phyloP scores from a whole-genome alignment of 2,888 invertebrate genomes.

The Harpalus rubripes region DNA sequence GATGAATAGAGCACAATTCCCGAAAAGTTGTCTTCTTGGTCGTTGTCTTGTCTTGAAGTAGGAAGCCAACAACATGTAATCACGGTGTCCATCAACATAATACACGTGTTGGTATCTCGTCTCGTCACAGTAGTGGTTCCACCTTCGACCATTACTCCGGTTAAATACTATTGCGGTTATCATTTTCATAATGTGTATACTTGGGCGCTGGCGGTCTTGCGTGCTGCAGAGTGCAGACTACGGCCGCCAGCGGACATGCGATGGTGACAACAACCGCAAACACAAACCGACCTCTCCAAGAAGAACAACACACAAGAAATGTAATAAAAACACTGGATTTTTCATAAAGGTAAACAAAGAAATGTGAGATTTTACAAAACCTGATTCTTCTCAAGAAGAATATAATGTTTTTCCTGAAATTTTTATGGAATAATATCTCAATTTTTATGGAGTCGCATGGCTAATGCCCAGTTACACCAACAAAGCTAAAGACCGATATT shows the following conservation, averaged over 20 bases:
- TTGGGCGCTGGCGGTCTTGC: conserved; percentile 42
- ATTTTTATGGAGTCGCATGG: too few species aligned
- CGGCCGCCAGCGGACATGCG: conserved; percentile 40
- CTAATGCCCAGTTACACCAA: too few species aligned
- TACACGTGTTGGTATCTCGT: conserved; percentile 55
- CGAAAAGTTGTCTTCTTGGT: conserved; percentile 15
- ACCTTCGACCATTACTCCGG: conserved; percentile 56
- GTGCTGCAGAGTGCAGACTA: background rate
- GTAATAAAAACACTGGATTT: background rate
- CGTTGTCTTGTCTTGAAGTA: conserved; percentile 21
- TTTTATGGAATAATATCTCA: too few species aligned
- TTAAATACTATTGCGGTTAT: conserved; percentile 65
- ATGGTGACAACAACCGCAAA: conserved; percentile 33
- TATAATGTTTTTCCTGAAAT: too few species aligned
- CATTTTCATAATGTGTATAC: conserved; percentile 65
- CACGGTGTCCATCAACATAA: conserved; percentile 49
- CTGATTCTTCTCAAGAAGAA: too few species aligned
- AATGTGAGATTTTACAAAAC: too few species aligned
- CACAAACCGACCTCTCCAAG: background rate
- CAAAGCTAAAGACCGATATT: too few species aligned
- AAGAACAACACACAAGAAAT: background rate
- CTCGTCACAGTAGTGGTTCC: conserved; percentile 58
- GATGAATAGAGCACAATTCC: background rate
- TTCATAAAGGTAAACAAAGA: background rate
- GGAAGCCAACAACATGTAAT: conserved; percentile 30